Evolutionary conservation across 2,888 invertebrate genomes (phyloP).

Genomic region (Heteromurus nitidus): DNA sequence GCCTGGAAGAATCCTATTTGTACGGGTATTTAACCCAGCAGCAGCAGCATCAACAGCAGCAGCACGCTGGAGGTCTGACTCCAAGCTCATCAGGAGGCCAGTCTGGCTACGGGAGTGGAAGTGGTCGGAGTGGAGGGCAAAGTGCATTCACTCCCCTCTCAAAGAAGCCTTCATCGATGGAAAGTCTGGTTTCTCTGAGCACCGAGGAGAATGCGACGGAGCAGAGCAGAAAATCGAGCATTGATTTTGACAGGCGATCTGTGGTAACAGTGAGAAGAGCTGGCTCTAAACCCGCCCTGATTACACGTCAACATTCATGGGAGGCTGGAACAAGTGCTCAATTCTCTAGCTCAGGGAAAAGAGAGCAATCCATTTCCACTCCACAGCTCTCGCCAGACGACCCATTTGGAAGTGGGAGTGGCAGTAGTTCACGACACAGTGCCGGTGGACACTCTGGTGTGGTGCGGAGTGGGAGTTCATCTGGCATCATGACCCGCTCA

Average conservation of each 20-base stretch:
- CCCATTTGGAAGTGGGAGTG: conserved; percentile 67
- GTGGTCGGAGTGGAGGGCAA: conserved; percentile 45
- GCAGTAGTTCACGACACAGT: conserved; percentile 65
- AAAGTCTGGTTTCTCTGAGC: conserved; percentile 77
- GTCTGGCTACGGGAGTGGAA: conserved; percentile 61
- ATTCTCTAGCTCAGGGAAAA: conserved; percentile 58
- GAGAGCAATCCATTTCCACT: conserved; percentile 69
- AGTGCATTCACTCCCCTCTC: conserved; percentile 61
- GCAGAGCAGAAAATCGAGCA: conserved; percentile 78
- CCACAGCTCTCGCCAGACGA: conserved; percentile 72
- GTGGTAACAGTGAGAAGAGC: conserved; percentile 74
- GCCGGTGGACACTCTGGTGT: conserved; percentile 46
- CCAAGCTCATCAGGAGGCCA: conserved; percentile 69
- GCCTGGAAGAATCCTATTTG: conserved; percentile 71
- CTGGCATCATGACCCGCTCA: conserved; percentile 54
- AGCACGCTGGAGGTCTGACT: conserved; percentile 59
- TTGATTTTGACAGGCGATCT: conserved; percentile 76
- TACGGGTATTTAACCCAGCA: conserved; percentile 70
- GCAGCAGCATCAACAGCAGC: conserved; percentile 50
- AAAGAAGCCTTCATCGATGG: conserved; percentile 77
- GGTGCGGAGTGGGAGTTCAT: conserved; percentile 58
- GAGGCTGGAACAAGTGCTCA: conserved; percentile 64
- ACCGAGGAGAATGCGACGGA: conserved; percentile 75
- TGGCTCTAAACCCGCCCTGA: conserved; percentile 69
- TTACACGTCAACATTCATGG: conserved; percentile 68